phyloP scores from a whole-genome alignment of 2,797 vertebrate genomes.

The Linurgus olivaceus region DNA sequence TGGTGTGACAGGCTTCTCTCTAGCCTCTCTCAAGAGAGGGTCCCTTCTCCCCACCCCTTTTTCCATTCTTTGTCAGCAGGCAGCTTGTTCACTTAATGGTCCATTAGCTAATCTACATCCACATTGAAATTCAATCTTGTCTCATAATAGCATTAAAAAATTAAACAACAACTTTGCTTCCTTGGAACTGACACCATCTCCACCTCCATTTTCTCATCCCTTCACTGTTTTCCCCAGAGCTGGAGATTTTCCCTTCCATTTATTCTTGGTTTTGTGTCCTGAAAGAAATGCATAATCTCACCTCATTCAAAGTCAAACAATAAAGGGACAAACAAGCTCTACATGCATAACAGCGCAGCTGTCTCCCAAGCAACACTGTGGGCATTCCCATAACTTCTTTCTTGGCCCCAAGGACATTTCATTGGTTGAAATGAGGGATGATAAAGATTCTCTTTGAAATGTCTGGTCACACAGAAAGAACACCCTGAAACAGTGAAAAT shows the following conservation, averaged over 20 bases:
- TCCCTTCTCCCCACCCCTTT: background rate
- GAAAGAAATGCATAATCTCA: conserved; percentile 47
- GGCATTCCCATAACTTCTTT: conserved; percentile 44
- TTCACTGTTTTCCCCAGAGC: background rate
- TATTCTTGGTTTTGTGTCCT: conserved; percentile 21
- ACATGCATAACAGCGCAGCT: background rate
- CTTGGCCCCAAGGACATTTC: conserved; percentile 8
- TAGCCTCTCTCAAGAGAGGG: background rate
- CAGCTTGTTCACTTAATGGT: conserved; percentile 27
- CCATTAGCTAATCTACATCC: conserved; percentile 45
- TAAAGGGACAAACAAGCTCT: conserved; percentile 47
- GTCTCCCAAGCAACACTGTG: conserved; percentile 51
- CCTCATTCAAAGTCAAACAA: conserved; percentile 57
- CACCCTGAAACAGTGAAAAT: conserved; percentile 19
- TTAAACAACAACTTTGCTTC: conserved; percentile 8
- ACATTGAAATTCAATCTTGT: conserved; percentile 48
- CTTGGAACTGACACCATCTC: conserved; percentile 19
- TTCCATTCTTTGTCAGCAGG: background rate
- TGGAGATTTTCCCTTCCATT: conserved; percentile 18
- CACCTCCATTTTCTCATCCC: background rate
- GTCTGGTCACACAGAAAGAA: conserved; percentile 6
- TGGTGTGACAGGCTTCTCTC: background rate
- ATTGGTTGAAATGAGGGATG: conserved; percentile 4
- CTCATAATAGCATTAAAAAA: conserved; percentile 45
- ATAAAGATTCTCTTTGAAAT: conserved; percentile 42